These are phyloP conservation scores for Lasioglossum leucozonium DNA, from an alignment of 2,888 invertebrate species.

Conservation along the genomic window DNA sequence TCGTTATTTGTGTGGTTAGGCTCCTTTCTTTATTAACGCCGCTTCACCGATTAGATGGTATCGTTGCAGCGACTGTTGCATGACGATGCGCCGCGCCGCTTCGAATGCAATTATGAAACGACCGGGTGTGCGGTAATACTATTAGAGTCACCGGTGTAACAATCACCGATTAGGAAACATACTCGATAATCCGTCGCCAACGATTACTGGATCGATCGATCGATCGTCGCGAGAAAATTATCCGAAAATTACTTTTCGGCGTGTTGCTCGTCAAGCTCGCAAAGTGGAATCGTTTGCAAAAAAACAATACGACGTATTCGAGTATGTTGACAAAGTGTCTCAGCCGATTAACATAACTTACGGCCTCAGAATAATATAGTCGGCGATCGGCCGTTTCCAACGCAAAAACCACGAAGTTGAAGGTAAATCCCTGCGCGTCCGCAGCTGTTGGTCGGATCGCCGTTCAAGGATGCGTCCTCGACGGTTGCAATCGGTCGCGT, in stretches of 20 bases:
- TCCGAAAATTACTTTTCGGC: not conserved
- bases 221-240: not conserved
- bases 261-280: not conserved
- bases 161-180: slow-evolving; percentile 30
- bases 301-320: not conserved
- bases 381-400: not conserved
- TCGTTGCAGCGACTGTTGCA: slow-evolving; percentile 20
- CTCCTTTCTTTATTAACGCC: slow-evolving; percentile 11
- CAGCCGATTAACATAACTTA: not conserved
- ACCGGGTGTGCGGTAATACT: slow-evolving; percentile 26
- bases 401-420: not conserved
- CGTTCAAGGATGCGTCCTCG: not conserved
- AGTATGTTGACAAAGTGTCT: not conserved
- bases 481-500: not conserved
- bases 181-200: not conserved
- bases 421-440: not conserved
- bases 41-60: slow-evolving; percentile 22
- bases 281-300: not conserved
- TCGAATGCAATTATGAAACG: slow-evolving; percentile 43
- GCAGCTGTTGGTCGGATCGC: not conserved
- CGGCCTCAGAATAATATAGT: not conserved
- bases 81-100: slow-evolving; percentile 27
- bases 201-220: not conserved
- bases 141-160: slow-evolving; percentile 25
- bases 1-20: not conserved